A percentile compares a stretch with the other conserved stretches of the same genome.
Evolutionary conservation across 2,113 vertebrate genomes (phyloP).

Genomic region (Calidris pygmaea): DNA sequence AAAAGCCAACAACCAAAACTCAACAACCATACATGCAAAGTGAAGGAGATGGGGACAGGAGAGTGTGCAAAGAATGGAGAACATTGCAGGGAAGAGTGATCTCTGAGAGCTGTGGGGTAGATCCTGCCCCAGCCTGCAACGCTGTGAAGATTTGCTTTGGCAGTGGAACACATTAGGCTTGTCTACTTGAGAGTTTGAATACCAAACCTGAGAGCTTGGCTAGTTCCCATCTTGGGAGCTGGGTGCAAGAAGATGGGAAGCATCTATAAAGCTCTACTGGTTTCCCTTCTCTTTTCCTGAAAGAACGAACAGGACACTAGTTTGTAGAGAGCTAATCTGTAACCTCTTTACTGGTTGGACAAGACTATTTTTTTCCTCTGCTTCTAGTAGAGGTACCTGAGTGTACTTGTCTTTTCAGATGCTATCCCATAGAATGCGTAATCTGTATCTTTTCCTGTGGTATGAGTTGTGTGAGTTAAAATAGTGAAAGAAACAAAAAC

Average conservation of each 20-base stretch:
- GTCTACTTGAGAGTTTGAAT: background rate
- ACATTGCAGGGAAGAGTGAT: background rate
- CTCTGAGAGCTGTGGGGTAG: background rate
- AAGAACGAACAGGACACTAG: background rate
- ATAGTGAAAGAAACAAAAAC: background rate
- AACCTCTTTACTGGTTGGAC: background rate
- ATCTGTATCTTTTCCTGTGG: background rate
- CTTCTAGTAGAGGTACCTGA: background rate
- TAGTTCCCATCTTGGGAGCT: background rate
- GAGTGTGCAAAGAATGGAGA: background rate
- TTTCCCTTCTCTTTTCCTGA: background rate
- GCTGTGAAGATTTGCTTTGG: background rate
- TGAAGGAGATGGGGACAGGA: background rate
- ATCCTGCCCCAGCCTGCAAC: too few species aligned
- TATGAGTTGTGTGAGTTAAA: background rate
- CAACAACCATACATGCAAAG: background rate
- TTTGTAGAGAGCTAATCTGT: background rate
- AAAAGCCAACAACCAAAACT: background rate
- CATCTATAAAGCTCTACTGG: background rate
- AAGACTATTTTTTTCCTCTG: background rate
- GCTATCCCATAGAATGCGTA: background rate
- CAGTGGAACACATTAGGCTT: background rate
- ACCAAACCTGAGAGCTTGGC: background rate
- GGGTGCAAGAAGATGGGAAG: background rate
- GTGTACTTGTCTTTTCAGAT: background rate